Evolutionary conservation across 2,797 vertebrate genomes (phyloP).

Genomic region (Cynopterus sphinx): DNA sequence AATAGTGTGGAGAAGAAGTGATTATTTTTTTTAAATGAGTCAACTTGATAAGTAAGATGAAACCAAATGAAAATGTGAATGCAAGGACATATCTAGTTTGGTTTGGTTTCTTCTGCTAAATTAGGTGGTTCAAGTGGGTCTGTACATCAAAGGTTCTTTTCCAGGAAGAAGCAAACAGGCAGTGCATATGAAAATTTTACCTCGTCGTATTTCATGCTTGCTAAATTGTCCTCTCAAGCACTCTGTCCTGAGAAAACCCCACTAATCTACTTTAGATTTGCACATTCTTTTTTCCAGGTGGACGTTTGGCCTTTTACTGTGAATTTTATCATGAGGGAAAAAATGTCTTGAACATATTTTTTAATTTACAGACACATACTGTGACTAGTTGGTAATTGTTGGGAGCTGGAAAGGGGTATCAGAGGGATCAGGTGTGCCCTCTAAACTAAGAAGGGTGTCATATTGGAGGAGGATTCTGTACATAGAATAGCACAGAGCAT

Average conservation of each 20-base stretch:
- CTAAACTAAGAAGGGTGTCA: not conserved
- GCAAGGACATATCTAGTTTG: not conserved
- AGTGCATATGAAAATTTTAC: not conserved
- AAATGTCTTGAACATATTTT: constrained; percentile 7
- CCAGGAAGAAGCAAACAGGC: not conserved
- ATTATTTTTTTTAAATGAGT: not conserved
- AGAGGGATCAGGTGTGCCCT: not conserved
- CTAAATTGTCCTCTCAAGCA: not conserved
- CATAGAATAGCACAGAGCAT: too few species aligned
- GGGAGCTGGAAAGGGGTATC: not conserved
- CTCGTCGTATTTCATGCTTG: not conserved
- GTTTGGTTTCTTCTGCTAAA: not conserved
- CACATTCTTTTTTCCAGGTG: not conserved
- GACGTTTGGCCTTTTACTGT: not conserved
- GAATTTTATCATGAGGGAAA: not conserved
- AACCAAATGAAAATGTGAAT: constrained; percentile 10
- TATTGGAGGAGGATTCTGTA: not conserved
- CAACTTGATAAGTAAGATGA: not conserved
- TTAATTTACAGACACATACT: not conserved
- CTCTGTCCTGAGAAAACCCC: not conserved
- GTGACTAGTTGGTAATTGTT: not conserved
- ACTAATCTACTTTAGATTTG: not conserved
- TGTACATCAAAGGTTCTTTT: not conserved
- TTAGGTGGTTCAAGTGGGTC: not conserved
- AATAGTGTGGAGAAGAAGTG: not conserved